Evolutionary conservation across 2,888 invertebrate species (phyloP), one percentile per base, ranked within the genome.

Genomic region (Agrochola macilenta): DNA sequence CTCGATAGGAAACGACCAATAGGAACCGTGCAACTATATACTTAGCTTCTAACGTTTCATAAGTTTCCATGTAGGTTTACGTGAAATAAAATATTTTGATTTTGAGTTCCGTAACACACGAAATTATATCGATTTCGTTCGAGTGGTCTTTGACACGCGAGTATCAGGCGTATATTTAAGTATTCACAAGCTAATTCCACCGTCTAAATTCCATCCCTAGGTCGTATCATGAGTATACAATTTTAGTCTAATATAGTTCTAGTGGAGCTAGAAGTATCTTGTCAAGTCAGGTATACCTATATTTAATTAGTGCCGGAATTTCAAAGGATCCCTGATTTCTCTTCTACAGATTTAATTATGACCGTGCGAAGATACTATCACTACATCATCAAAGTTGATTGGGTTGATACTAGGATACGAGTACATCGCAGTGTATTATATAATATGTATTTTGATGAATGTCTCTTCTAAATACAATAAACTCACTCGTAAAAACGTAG

Each of bases 301-400:
- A 57, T 11, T 39, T 66, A 70, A 61, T 80, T 69, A n/a, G 30
- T 65, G 17, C n/a, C 1, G 30, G 5, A 79, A 69, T 69, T 57
- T 54, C 46, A 54, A 65, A 69, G 64, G 64, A 46, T 14, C 30
- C 35, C 39, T 69, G 54, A 78, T 69, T 77, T 68, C 64, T 60
- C 46, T 82, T 57, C 65, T 26, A 69, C 43, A 26, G 68, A 58
- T 83, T 79, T 64, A 78, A 77, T 77, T 77, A 79, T 23, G 26
- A 57, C 30, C 11, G n/a, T 66, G 30, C 14, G 14, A 39, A 49
- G 26, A 43, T 61, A 61, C 12, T 30, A 39, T 35, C 30, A 11
- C 12, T 49, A 39, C 14, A 65, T 39, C 17, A 60, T 60, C 39
- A 49, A 30, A 68, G n/a, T 57, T 49, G 30, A 66, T 66, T 75